Conservation (phyloP, 2,797 vertebrate genomes). For the Melanotaenia trifasciata region DNA sequence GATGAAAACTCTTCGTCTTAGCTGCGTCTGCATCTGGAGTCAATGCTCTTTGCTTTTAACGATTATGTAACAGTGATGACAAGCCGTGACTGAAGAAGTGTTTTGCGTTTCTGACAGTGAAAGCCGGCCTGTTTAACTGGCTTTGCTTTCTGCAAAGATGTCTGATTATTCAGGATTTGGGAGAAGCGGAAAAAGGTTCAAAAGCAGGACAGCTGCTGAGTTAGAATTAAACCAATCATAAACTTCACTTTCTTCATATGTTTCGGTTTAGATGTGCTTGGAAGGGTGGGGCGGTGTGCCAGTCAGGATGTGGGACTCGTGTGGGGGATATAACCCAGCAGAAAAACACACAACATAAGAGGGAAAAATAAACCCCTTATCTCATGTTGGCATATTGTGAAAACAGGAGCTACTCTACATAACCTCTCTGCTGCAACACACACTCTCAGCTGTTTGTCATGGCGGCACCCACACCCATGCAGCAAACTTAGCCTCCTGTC, state of each 20-base stretch:
- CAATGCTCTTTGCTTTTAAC: not conserved
- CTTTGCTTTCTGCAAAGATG: not conserved
- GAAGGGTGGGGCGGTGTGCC: not conserved
- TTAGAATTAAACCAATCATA: too few species aligned
- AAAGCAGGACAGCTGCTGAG: not conserved
- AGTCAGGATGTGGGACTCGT: conserved; percentile 5
- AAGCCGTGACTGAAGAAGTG: too few species aligned
- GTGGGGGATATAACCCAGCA: not conserved
- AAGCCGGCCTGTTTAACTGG: not conserved
- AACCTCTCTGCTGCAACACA: conserved; percentile 8
- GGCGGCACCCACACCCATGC: conserved; percentile 53
- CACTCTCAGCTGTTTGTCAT: conserved; percentile 37
- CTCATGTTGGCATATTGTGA: conserved; percentile 32
- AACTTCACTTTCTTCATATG: not conserved
- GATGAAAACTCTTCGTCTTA: not conserved
- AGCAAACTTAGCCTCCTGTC: conserved; percentile 43
- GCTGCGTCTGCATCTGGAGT: not conserved
- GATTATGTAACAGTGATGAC: not conserved
- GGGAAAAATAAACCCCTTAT: conserved; percentile 5
- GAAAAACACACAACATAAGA: not conserved
- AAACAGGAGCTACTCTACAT: conserved; percentile 38
- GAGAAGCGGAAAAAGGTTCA: not conserved
- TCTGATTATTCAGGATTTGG: not conserved
- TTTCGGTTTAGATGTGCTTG: not conserved
- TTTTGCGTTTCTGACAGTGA: not conserved